These are phyloP conservation scores for Drosophila subquinaria DNA, from an alignment of 2,888 invertebrate genomes.

Conservation along the genomic window DNA sequence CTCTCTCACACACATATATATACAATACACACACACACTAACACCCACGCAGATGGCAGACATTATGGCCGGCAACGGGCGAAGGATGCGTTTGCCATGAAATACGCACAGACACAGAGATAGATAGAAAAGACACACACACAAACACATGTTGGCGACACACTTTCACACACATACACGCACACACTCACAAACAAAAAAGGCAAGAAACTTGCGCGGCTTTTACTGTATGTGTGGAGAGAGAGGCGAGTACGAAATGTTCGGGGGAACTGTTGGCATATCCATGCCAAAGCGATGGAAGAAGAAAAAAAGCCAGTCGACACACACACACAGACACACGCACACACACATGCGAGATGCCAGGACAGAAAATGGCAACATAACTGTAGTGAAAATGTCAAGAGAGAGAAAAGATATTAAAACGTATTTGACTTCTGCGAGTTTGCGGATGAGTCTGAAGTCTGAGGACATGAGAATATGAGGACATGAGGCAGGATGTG, in stretches of 20 bases:
- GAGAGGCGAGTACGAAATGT: neutral
- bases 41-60: slow-evolving; percentile 54
- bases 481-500: slow-evolving; percentile 72
- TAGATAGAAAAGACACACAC: slow-evolving; percentile 13
- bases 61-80: slow-evolving; percentile 66
- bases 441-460: slow-evolving; percentile 61
- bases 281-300: slow-evolving; percentile 64
- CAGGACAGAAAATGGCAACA: slow-evolving; percentile 76
- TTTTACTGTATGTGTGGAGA: slow-evolving; percentile 36
- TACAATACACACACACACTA: slow-evolving; percentile 24
- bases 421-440: slow-evolving; percentile 83
- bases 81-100: slow-evolving; percentile 80
- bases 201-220: slow-evolving; percentile 68
- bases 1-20: slow-evolving; percentile 4
- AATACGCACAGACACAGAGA: slow-evolving; percentile 49
- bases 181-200: slow-evolving; percentile 45
- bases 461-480: slow-evolving; percentile 36
- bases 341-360: slow-evolving; percentile 33
- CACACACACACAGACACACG: slow-evolving; percentile 28
- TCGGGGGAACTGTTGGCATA: slow-evolving; percentile 38
- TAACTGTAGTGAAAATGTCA: slow-evolving; percentile 84
- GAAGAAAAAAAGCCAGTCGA: slow-evolving; percentile 52
- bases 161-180: slow-evolving; percentile 55
- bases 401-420: slow-evolving; percentile 84
- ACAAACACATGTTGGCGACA: slow-evolving; percentile 48